Evolutionary conservation across 2,113 vertebrate species (phyloP), one percentile per base, ranked within the genome.

Genomic region (Sakesphorus luctuosus): DNA sequence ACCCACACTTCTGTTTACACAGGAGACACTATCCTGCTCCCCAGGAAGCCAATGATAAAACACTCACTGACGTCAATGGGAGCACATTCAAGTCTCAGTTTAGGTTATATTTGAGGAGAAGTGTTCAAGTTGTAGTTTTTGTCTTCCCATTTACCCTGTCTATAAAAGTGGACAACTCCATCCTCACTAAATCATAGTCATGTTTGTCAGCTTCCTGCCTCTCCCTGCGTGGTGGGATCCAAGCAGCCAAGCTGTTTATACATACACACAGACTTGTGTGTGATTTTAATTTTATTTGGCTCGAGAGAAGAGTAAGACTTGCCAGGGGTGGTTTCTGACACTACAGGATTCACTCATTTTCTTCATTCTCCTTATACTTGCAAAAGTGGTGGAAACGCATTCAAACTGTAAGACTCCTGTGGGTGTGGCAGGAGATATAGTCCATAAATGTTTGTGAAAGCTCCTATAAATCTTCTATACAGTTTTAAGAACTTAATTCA

Each of bases 171-270:
- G 93, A 38, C n/a, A 83, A 31, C 80, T 82, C 52, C 80, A 90
- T 97, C 81, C 68, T 92, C 81, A 95, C 80, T 96, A 96, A 97
- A 97, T 97, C 95, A 96, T 90, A 92, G 67, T 80, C 11, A 2
- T 72, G 24, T 80, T 80, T 90, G 95, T 92, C 93, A 95, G 78
- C 75, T 97, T 97, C 90, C 93, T 92, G 94, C 90, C 92, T 92
- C 85, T 93, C 88, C 95, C 95, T 86, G 72, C 31, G 1, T 67
- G 65, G 75, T 77, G 53, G 68, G 74, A 95, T 95, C 71, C 88
- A 95, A 78, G 63, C 49, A 94, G 94, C 44, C n/a, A 83, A 79
- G 75, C 77, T 96, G 81, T 95, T 96, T 96, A 93, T 81, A 93
- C 89, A 95, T 85, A 73, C 38, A 62, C 56, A 92, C 43, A 96